Evolutionary conservation across 2,797 vertebrate genomes (phyloP).

Genomic region (Cirrhinus mrigala): DNA sequence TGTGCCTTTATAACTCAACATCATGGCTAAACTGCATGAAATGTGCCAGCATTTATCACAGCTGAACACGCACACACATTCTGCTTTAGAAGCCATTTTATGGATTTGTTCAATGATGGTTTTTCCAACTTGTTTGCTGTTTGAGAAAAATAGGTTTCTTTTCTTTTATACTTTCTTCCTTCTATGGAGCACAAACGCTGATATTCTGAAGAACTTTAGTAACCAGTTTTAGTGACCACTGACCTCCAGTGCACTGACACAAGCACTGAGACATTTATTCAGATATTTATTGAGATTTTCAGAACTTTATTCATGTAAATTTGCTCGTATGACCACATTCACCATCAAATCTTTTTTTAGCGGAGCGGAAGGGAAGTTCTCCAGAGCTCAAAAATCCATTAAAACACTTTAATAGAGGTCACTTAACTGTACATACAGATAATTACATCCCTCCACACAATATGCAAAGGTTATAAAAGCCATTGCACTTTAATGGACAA

Average conservation of each 20-base stretch:
- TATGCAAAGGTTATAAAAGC: slow-evolving; percentile 54
- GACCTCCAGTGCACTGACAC: not conserved
- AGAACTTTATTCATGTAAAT: not conserved
- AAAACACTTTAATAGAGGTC: slow-evolving; percentile 64
- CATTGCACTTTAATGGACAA: slow-evolving; percentile 8
- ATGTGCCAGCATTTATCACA: too few species aligned
- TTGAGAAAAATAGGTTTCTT: too few species aligned
- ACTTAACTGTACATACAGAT: slow-evolving; percentile 57
- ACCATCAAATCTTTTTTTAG: not conserved
- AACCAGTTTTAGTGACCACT: not conserved
- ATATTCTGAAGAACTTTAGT: not conserved
- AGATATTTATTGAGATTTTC: not conserved
- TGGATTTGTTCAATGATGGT: too few species aligned
- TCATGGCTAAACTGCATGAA: too few species aligned
- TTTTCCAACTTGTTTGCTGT: too few species aligned
- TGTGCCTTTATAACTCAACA: too few species aligned
- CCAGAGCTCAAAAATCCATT: slow-evolving; percentile 59
- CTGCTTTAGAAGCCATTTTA: too few species aligned
- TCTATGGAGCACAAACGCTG: not conserved
- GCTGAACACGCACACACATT: too few species aligned
- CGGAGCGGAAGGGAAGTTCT: not conserved
- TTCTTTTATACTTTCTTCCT: not conserved
- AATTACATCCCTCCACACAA: slow-evolving; percentile 55
- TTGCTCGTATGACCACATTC: not conserved
- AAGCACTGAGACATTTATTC: not conserved